phyloP scores from a whole-genome alignment of 2,797 vertebrate genomes.

The Menidia menidia region DNA sequence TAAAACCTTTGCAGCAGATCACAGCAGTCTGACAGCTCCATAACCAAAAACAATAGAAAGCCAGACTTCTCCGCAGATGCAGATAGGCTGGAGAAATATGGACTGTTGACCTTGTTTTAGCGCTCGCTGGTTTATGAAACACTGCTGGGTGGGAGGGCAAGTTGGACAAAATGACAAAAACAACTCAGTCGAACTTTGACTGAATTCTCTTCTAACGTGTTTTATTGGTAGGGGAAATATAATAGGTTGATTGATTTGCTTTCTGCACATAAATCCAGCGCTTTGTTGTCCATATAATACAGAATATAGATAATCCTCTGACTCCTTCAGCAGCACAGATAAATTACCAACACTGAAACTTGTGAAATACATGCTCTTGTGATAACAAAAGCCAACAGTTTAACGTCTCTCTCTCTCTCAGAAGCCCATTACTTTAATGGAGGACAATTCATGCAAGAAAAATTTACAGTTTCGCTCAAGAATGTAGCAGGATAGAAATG shows the following conservation, averaged over 20 bases:
- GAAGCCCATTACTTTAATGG: conserved; percentile 79
- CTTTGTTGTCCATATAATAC: conserved; percentile 60
- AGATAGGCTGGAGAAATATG: conserved; percentile 23
- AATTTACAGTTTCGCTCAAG: conserved; percentile 70
- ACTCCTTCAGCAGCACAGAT: conserved; percentile 65
- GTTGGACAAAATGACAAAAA: conserved; percentile 57
- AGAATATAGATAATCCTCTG: conserved; percentile 50
- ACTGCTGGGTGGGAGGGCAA: conserved; percentile 68
- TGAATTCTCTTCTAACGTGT: conserved; percentile 59
- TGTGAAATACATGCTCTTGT: conserved; percentile 67
- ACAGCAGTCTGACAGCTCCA: conserved; percentile 19
- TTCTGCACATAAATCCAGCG: conserved; percentile 67
- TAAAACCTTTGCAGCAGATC: not conserved
- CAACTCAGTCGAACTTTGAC: conserved; percentile 63
- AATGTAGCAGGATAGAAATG: conserved; percentile 60
- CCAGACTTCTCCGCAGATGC: not conserved
- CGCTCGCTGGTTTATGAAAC: conserved; percentile 67
- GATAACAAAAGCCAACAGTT: conserved; percentile 73
- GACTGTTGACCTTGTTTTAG: conserved; percentile 58
- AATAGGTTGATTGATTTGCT: conserved; percentile 61
- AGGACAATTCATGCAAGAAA: conserved; percentile 68
- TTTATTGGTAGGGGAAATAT: conserved; percentile 69
- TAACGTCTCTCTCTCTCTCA: conserved; percentile 71
- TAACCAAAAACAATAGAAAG: conserved; percentile 15
- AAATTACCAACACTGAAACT: conserved; percentile 76